These are phyloP conservation scores for Yponomeuta sedellus DNA, from an alignment of 2,888 invertebrate species.

Conservation along the genomic window DNA sequence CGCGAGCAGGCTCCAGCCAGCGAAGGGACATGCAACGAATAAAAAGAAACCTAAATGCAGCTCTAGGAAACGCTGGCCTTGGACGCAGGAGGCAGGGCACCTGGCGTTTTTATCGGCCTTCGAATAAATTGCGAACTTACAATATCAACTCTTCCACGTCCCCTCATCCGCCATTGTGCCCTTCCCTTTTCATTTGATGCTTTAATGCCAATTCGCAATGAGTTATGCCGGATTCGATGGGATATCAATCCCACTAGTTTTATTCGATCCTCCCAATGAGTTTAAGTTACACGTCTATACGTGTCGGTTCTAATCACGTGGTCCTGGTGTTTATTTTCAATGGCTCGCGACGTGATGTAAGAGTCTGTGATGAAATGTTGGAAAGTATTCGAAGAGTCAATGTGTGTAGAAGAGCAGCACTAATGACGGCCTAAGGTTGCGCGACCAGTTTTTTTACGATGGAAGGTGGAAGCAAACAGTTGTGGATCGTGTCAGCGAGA, in stretches of 20 bases:
- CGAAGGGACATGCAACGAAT: slow-evolving; percentile 69
- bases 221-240: neutral
- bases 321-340: neutral
- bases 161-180: slow-evolving; percentile 9
- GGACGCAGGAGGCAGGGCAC: slow-evolving; percentile 69
- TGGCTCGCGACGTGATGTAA: slow-evolving; percentile 34
- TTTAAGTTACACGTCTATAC: neutral
- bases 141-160: slow-evolving; percentile 50
- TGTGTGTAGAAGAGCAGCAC: slow-evolving; percentile 33
- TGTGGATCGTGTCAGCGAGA: slow-evolving; percentile 32
- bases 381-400: slow-evolving; percentile 33
- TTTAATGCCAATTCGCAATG: slow-evolving; percentile 13
- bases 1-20: slow-evolving; percentile 61
- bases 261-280: neutral
- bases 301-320: neutral
- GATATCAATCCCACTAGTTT: neutral
- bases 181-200: slow-evolving; percentile 4
- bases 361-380: slow-evolving; percentile 27
- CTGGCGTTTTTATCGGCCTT: slow-evolving; percentile 73
- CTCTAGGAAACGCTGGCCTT: slow-evolving; percentile 75
- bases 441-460: slow-evolving; percentile 35
- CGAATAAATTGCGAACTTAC: slow-evolving; percentile 64
- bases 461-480: slow-evolving; percentile 29
- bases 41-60: slow-evolving; percentile 74
- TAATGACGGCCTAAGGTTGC: slow-evolving; percentile 21